A percentile compares a stretch with the other conserved stretches of the same genome.
These are phyloP conservation scores for Hyles lineata DNA, from an alignment of 2,888 invertebrate species.

Conservation along the genomic window DNA sequence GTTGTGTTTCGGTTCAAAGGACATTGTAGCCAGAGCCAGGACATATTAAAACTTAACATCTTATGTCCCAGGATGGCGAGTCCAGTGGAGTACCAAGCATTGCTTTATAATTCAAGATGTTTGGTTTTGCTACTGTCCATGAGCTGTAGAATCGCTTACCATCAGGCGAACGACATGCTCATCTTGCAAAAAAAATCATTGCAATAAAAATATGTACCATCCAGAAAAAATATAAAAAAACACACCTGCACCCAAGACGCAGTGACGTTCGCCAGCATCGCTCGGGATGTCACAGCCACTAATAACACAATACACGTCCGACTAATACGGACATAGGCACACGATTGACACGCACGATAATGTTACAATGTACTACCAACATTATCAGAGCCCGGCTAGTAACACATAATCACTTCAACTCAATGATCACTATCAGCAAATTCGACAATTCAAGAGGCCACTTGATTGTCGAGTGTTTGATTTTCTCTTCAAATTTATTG, in stretches of 20 bases:
- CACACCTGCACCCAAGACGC: conserved; percentile 64
- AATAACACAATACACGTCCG: conserved; percentile 36
- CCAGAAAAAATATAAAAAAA: conserved; percentile 23
- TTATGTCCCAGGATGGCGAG: no score
- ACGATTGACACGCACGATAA: conserved; percentile 7
- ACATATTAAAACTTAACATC: no score
- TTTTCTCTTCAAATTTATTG: not conserved
- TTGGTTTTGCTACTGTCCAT: no score
- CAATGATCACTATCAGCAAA: conserved; percentile 14
- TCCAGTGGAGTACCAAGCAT: no score
- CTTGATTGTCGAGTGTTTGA: conserved; percentile 1
- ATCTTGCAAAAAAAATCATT: no score
- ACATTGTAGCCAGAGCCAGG: no score
- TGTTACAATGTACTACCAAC: not conserved
- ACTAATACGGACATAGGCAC: not conserved
- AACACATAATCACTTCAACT: conserved; percentile 22
- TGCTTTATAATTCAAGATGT: no score
- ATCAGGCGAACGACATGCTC: no score
- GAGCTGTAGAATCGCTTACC: no score
- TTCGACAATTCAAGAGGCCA: conserved; percentile 24
- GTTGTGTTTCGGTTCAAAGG: no score
- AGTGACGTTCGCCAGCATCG: conserved; percentile 59
- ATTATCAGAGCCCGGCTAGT: conserved; percentile 27
- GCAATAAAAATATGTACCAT: not conserved
- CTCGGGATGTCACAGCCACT: conserved; percentile 41